Conservation (phyloP, 2,797 vertebrate species). For the Gambusia yucatana region DNA sequence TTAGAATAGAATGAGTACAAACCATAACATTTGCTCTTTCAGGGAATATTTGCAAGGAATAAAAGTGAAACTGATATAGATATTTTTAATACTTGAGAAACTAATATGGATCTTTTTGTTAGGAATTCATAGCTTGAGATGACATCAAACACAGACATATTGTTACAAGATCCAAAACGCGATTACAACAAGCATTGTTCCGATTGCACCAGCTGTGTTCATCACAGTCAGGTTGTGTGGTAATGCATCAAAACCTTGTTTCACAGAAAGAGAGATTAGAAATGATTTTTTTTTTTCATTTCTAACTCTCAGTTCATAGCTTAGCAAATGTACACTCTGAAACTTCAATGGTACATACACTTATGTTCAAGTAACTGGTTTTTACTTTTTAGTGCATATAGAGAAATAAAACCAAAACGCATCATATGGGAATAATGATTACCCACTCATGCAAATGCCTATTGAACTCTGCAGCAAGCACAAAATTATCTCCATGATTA, state of each 20-base stretch:
- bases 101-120: not conserved
- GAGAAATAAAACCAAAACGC: slow-evolving; percentile 16
- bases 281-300: slow-evolving; percentile 46
- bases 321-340: slow-evolving; percentile 16
- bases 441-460: slow-evolving; percentile 25
- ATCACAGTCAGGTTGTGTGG: slow-evolving; percentile 36
- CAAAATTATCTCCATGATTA: slow-evolving; percentile 19
- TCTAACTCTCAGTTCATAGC: slow-evolving; percentile 40
- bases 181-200: slow-evolving; percentile 41
- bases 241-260: slow-evolving; percentile 60
- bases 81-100: not conserved
- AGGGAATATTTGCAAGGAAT: not conserved
- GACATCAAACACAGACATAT: slow-evolving; percentile 29
- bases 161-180: slow-evolving; percentile 34
- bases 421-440: slow-evolving; percentile 16
- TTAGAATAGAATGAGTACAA: not conserved
- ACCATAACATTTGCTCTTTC: not conserved
- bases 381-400: slow-evolving; percentile 21
- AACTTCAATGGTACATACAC: slow-evolving; percentile 35
- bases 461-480: slow-evolving; percentile 5
- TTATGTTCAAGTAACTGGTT: slow-evolving; percentile 20
- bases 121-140: slow-evolving; percentile 15
- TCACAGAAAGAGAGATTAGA: slow-evolving; percentile 48
- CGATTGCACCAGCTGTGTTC: slow-evolving; percentile 60
- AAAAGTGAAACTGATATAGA: not conserved